Conservation (phyloP, 2,888 invertebrate species). For the Cerastoderma edule region DNA sequence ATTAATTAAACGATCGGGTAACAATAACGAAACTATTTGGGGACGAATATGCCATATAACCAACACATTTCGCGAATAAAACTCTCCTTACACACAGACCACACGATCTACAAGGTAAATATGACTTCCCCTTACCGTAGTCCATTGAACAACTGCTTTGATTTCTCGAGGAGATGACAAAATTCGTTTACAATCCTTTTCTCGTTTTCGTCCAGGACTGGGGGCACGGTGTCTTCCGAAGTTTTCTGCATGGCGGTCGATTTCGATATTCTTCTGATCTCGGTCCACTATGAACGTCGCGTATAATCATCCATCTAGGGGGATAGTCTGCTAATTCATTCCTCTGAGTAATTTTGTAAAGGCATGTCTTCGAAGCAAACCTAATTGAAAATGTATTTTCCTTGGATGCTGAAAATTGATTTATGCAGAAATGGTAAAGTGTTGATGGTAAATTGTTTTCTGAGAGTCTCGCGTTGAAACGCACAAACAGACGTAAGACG, state of each 20-base stretch:
- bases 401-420: constrained; percentile 24
- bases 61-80: too few species aligned
- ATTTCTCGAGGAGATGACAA: constrained; percentile 97
- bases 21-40: too few species aligned
- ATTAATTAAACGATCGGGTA: too few species aligned
- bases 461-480: too few species aligned
- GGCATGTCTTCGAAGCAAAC: background rate
- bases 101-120: too few species aligned
- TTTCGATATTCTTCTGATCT: too few species aligned
- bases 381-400: constrained; percentile 27
- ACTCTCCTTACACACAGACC: too few species aligned
- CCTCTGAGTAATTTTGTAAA: background rate
- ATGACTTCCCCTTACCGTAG: constrained; percentile 87
- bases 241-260: constrained; percentile 53
- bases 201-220: constrained; percentile 80
- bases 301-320: background rate
- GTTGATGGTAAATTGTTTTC: constrained; percentile 6
- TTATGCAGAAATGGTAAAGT: constrained; percentile 22
- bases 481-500: too few species aligned
- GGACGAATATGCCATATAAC: too few species aligned
- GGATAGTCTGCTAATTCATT: background rate
- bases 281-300: background rate
- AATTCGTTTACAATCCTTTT: constrained; percentile 94
- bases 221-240: constrained; percentile 61
- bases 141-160: constrained; percentile 98